phyloP scores from a whole-genome alignment of 2,113 vertebrate genomes.

The Spilogale gracilis region DNA sequence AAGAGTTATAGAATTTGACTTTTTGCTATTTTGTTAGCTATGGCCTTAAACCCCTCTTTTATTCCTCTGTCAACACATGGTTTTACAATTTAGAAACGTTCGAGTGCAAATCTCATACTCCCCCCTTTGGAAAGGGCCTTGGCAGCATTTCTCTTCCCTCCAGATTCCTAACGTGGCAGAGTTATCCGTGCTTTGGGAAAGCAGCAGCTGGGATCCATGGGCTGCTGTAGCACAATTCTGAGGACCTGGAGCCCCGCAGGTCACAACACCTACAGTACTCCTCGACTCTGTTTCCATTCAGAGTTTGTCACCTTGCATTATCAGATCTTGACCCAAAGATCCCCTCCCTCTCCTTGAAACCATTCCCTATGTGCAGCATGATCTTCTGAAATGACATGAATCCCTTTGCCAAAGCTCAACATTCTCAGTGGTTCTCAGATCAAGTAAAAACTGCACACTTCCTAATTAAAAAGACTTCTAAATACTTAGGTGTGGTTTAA shows the following conservation, averaged over 20 bases:
- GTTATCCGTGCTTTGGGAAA: neutral
- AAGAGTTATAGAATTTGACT: neutral
- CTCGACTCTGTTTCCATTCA: neutral
- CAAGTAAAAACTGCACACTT: neutral
- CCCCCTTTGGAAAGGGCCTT: neutral
- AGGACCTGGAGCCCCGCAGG: neutral
- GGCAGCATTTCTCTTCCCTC: neutral
- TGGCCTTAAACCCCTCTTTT: neutral
- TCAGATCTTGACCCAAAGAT: neutral
- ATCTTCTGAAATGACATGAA: neutral
- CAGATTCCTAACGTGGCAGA: neutral
- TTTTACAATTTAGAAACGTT: constrained; percentile 56
- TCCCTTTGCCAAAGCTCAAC: neutral
- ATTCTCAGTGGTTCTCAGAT: neutral
- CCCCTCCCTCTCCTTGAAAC: neutral
- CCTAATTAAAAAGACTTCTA: neutral
- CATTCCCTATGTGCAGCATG: neutral
- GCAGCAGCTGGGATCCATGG: rapidly evolving
- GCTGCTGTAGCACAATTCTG: rapidly evolving
- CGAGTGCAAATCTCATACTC: neutral
- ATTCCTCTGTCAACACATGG: neutral
- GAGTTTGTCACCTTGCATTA: neutral
- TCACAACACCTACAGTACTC: neutral
- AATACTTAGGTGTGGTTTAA: neutral
- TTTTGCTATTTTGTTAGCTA: neutral